Percentiles rank a stretch among this genome's conserved stretches.
These are phyloP conservation scores for Homarus gammarus DNA, from an alignment of 2,888 invertebrate species.

Conservation along the genomic window DNA sequence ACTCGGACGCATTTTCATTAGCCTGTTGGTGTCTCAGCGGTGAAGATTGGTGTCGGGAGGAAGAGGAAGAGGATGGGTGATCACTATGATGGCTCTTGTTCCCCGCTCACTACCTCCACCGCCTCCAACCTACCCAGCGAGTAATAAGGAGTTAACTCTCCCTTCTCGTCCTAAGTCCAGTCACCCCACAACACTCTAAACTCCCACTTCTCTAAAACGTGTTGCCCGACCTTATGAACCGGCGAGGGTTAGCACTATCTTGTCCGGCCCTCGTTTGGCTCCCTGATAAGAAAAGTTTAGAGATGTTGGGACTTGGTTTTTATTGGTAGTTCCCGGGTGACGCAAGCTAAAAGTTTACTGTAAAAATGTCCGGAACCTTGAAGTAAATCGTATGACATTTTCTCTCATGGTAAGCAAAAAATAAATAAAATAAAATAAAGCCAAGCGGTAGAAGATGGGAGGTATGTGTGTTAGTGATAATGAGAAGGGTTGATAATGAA, in stretches of 20 bases:
- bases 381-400: not conserved
- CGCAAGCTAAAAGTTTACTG: not conserved
- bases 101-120: no score
- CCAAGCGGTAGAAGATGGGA: no score
- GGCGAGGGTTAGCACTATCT: slow-evolving; percentile 11
- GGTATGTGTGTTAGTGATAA: no score
- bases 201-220: not conserved
- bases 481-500: not conserved
- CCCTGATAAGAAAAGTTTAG: slow-evolving; percentile 44
- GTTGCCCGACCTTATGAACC: not conserved
- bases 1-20: no score
- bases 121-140: not conserved
- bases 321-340: slow-evolving; percentile 26
- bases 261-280: not conserved
- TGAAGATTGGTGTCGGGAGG: no score
- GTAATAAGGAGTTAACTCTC: not conserved
- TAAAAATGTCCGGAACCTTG: not conserved
- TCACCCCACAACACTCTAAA: not conserved
- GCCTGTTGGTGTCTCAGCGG: no score
- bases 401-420: no score
- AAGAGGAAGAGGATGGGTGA: no score
- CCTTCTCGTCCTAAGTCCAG: not conserved
- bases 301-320: slow-evolving; percentile 24
- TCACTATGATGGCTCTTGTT: no score
- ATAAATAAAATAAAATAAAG: no score